These are phyloP conservation scores for Xestia xanthographa DNA, from an alignment of 2,888 invertebrate species.

Conservation along the genomic window DNA sequence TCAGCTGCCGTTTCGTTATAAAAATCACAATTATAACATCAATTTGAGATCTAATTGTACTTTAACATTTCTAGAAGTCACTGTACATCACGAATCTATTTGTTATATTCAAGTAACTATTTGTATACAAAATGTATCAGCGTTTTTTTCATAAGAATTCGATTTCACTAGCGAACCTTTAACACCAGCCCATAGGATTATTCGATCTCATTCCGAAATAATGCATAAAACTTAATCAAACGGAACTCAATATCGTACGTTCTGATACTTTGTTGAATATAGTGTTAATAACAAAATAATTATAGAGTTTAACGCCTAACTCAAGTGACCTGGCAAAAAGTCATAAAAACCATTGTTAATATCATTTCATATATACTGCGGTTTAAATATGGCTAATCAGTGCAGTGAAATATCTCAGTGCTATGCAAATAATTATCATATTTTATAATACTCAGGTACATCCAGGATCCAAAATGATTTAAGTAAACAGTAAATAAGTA, in stretches of 20 bases:
- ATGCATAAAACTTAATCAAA: conserved; percentile 27
- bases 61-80: conserved; percentile 67
- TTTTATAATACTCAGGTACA: conserved; percentile 54
- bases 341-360: conserved; percentile 17
- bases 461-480: conserved; percentile 46
- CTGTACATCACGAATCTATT: conserved; percentile 60
- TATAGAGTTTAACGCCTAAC: conserved; percentile 13
- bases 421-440: conserved; percentile 46
- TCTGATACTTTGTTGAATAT: conserved; percentile 21
- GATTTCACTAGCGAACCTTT: conserved; percentile 55
- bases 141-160: conserved; percentile 71
- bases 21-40: conserved; percentile 60
- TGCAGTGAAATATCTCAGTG: conserved; percentile 35
- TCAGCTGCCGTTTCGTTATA: conserved; percentile 44
- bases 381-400: conserved; percentile 13
- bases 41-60: conserved; percentile 79
- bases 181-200: conserved; percentile 22
- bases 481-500: conserved; percentile 62
- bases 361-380: neutral
- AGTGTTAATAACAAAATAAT: neutral
- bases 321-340: conserved; percentile 10
- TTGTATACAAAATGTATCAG: conserved; percentile 71
- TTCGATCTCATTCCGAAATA: conserved; percentile 45
- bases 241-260: conserved; percentile 10
- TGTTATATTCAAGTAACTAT: conserved; percentile 60